Base-by-base conservation (phyloP, 35 echinoderm and acorn worm species). In the Ophiothrix spiculata region DNA sequence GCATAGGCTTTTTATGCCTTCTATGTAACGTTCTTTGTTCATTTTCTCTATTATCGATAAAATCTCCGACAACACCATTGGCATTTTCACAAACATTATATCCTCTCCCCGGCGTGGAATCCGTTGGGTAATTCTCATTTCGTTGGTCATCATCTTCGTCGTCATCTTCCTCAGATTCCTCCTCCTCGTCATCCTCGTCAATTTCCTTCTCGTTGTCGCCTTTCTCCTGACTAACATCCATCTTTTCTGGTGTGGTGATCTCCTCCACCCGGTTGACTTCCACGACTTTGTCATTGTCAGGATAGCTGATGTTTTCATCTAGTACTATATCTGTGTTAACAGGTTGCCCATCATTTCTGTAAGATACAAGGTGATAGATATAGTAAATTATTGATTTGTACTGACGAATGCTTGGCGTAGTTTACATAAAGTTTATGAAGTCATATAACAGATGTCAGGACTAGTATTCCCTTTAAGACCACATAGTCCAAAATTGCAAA, bases 201-300 rank as follows among this genome's bases (percentile, higher is more conserved):
- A 89, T 77, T 40, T 98, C 91, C 40, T 94, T 94, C 78, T 99
- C 96, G n/a, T 88, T 83, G 74, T 94, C 96, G 56, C 75, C 38
- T 77, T 94, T 94, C 75, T 94, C 96, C 35, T 88, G 88, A 13
- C 92, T 90, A 37, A 91, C 77, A 81, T 99, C 96, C 25, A 93
- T 80, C 88, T 95, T 95, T 41, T 95, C 93, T 74, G 80, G 84
- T 8, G 86, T 76, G 54, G 82, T 84, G 29, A 80, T 75, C 33
- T 75, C 86, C 41, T 95, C 89, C 36, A 91, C 79, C 3, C 79
- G 74, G 34, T 89, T 80, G 31, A 88, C 85, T 36, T 95, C 86
- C 4, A 95, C 89, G 49, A 88, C 45, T 31, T 83, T 40, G 14
- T 75, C 91, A 38, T 84, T 86, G 49, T 86, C 64, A 38, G 77